Evolutionary conservation across 2,797 vertebrate genomes (phyloP).

Genomic region (Alcedo atthis): DNA sequence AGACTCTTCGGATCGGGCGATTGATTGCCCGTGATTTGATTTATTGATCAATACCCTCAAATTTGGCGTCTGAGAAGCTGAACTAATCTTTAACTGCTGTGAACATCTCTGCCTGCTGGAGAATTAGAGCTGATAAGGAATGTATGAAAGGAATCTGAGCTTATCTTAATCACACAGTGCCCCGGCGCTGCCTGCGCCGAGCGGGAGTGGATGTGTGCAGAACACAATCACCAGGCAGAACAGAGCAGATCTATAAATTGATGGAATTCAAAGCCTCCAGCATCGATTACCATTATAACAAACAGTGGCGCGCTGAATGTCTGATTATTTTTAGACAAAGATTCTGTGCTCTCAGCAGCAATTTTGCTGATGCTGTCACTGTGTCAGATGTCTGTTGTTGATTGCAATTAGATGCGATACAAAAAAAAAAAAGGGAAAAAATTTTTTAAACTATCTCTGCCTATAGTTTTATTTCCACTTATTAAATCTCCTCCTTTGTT

Average conservation of each 20-base stretch:
- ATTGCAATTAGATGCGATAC: conserved; percentile 99
- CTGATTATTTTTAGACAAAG: conserved; percentile 99
- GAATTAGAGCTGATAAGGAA: conserved; percentile 90
- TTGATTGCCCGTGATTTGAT: conserved; percentile 98
- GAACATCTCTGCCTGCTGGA: conserved; percentile 89
- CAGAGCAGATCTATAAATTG: conserved; percentile 99
- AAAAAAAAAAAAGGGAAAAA: conserved; percentile 87
- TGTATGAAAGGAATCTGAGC: conserved; percentile 91
- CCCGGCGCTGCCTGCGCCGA: conserved; percentile 73
- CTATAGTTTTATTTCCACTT: conserved; percentile 82
- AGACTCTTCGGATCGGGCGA: conserved; percentile 95
- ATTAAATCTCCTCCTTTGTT: conserved; percentile 83
- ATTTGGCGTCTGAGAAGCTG: conserved; percentile 91
- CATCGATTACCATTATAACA: conserved; percentile 99
- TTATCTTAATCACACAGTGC: conserved; percentile 92
- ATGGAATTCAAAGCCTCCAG: conserved; percentile 99
- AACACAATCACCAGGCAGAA: conserved; percentile 96
- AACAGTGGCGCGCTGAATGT: conserved; percentile 97
- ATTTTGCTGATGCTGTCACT: conserved; percentile 99
- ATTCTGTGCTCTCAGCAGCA: conserved; percentile 99
- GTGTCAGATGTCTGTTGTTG: conserved; percentile 99
- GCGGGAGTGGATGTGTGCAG: conserved; percentile 75
- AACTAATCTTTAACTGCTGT: conserved; percentile 93
- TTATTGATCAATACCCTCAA: conserved; percentile 97
- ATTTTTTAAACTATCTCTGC: conserved; percentile 92